Evolutionary conservation across 2,888 invertebrate genomes (phyloP).

Genomic region (Aelia acuminata): DNA sequence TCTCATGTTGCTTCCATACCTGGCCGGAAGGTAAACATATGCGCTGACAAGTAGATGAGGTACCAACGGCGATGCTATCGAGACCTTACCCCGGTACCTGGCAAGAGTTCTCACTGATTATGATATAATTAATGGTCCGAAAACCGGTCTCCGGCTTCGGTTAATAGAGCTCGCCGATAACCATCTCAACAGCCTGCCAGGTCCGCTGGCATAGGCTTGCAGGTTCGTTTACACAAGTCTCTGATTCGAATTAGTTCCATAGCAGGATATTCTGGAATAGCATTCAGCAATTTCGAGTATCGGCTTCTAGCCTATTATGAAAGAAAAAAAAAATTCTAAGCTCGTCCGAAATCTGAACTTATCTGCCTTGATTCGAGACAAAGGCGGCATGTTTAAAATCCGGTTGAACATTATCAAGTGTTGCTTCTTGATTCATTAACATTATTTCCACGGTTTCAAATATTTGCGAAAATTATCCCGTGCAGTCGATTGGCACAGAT

Average conservation of each 20-base stretch:
- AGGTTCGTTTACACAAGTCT: slow-evolving; percentile 25
- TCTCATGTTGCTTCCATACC: neutral
- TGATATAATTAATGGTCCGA: slow-evolving; percentile 40
- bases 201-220: neutral
- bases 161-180: slow-evolving; percentile 30
- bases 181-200: neutral
- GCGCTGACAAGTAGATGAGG: neutral
- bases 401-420: no score
- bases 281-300: neutral
- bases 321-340: neutral
- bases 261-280: neutral
- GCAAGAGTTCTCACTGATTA: slow-evolving; percentile 37
- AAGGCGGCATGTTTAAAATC: no score
- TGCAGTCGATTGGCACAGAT: no score
- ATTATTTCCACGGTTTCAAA: no score
- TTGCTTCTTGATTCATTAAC: no score
- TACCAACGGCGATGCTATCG: neutral
- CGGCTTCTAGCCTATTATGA: neutral
- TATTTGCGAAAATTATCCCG: no score
- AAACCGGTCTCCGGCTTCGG: slow-evolving; percentile 25
- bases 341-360: no score
- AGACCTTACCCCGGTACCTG: neutral
- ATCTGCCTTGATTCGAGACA: no score
- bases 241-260: neutral
- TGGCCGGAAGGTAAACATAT: neutral